Evolutionary conservation across 2,888 invertebrate genomes (phyloP), one percentile per base, ranked within the genome.

Genomic region (Euzophera pinguis): DNA sequence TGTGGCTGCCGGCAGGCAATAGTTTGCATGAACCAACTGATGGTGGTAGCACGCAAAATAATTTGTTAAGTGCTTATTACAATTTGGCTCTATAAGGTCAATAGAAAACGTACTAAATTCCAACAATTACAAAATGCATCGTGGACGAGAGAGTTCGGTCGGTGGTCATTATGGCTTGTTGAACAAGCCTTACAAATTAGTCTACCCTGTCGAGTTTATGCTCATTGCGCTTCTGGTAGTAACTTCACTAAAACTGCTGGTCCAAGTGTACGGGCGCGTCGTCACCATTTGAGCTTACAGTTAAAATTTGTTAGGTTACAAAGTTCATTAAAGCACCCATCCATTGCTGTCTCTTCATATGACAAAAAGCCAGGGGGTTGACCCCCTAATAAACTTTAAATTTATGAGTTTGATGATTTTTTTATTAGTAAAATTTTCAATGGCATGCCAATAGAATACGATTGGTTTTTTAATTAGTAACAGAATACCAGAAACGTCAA

Each of bases 171-270:
- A 50, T 29, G 39, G 39, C 39, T 48, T 48, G 48, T 48, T 48
- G 29, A 50, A 50, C 49, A 41, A 50, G 32, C 49, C 38, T 41
- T 32, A 39, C 45, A 45, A 45, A 45, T 45, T 32, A 34, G 45
- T 45, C 32, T 45, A 16, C 13, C 32, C 45, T 13, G 32, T 16
- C 49, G 34, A 39, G 29, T 50, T 50, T 41, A 50, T 50, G 41
- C 49, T 50, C 49, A 50, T 50, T 50, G 49, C 39, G 39, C 39
- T 39, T 41, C 17, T 27, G 14, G 39, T 14, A 39, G 39, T 50
- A 39, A 39, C 49, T 49, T 49, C 9, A 14, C 39, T 50, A 50
- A 50, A 50, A 39, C 39, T 50, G 39, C 32, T 50, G 49, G 29
- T 41, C 16, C 34, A 3, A 14, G 47, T 47, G 29, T 49, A 27